Evolutionary conservation across 2,888 invertebrate genomes (phyloP).

Genomic region (Pammene fasciana): DNA sequence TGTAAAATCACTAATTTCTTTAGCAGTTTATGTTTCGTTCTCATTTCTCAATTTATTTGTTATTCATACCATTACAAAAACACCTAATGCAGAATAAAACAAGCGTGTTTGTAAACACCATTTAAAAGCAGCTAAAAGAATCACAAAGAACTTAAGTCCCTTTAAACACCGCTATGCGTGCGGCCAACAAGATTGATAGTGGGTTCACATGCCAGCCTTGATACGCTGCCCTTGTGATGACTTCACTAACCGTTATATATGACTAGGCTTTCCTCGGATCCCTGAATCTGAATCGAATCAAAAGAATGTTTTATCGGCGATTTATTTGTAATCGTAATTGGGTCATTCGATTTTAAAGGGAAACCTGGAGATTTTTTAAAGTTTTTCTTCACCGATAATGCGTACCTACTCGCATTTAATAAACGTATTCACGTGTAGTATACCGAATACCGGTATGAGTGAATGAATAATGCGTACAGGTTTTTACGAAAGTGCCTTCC

Average conservation of each 20-base stretch:
- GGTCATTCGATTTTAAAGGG: background rate
- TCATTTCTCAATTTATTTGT: background rate
- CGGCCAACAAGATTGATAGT: conserved; percentile 75
- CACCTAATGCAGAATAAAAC: conserved; percentile 4
- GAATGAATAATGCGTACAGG: too few species aligned
- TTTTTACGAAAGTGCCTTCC: too few species aligned
- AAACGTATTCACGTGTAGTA: too few species aligned
- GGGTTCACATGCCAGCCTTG: conserved; percentile 80
- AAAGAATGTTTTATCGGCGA: conserved; percentile 45
- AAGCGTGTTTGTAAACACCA: conserved; percentile 33
- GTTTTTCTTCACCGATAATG: too few species aligned
- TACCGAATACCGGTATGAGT: too few species aligned
- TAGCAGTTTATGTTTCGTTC: too few species aligned
- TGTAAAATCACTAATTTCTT: too few species aligned
- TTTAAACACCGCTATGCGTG: conserved; percentile 61
- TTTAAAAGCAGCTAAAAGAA: conserved; percentile 30
- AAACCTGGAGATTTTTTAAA: too few species aligned
- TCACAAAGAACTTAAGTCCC: conserved; percentile 37
- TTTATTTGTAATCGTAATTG: background rate
- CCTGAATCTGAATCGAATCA: conserved; percentile 64
- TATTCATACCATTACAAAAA: conserved; percentile 8
- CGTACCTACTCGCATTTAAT: too few species aligned
- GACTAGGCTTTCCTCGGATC: conserved; percentile 71
- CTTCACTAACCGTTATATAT: conserved; percentile 82
- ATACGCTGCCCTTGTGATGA: conserved; percentile 78